Evolutionary conservation across 2,888 invertebrate genomes (phyloP).

Genomic region (Crioceris asparagi): DNA sequence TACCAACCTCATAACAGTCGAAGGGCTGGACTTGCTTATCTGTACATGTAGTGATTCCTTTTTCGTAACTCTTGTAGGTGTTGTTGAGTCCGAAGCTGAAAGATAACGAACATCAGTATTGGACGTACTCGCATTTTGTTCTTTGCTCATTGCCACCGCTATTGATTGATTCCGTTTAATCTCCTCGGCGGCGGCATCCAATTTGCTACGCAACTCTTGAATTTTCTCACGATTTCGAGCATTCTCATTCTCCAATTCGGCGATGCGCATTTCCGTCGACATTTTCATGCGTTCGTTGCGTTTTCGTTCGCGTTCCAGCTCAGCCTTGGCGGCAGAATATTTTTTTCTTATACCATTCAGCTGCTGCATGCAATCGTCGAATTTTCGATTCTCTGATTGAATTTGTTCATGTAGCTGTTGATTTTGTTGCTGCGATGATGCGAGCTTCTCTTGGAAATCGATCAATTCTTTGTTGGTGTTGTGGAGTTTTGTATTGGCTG

Average conservation of each 20-base stretch:
- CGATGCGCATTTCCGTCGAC: constrained; percentile 37
- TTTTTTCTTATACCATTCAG: constrained; percentile 20
- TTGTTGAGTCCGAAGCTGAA: constrained; percentile 35
- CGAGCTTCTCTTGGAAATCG: constrained; percentile 20
- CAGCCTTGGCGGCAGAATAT: constrained; percentile 10
- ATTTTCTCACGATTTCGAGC: constrained; percentile 27
- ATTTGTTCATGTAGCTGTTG: constrained; percentile 17
- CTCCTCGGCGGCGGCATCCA: constrained; percentile 30
- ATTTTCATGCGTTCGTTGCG: constrained; percentile 18
- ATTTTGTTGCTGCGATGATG: constrained; percentile 16
- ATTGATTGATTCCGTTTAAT: constrained; percentile 31
- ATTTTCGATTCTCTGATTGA: constrained; percentile 17
- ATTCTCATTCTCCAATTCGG: constrained; percentile 39
- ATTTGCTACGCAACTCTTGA: constrained; percentile 29
- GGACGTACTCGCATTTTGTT: constrained; percentile 19
- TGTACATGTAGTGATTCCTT: constrained; percentile 26
- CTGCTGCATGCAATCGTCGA: constrained; percentile 21
- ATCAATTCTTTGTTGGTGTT: constrained; percentile 17
- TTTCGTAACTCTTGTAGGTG: constrained; percentile 32
- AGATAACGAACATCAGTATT: constrained; percentile 32
- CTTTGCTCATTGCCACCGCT: constrained; percentile 27
- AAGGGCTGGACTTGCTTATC: constrained; percentile 11
- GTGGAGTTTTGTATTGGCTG: constrained; percentile 17
- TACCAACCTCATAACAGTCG: not conserved
- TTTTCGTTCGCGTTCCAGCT: not conserved